A percentile compares a stretch with the other conserved stretches of the same genome.
phyloP scores from a whole-genome alignment of 1,140 invertebrate genomes.

The Pseudomyrmex dendroicus region DNA sequence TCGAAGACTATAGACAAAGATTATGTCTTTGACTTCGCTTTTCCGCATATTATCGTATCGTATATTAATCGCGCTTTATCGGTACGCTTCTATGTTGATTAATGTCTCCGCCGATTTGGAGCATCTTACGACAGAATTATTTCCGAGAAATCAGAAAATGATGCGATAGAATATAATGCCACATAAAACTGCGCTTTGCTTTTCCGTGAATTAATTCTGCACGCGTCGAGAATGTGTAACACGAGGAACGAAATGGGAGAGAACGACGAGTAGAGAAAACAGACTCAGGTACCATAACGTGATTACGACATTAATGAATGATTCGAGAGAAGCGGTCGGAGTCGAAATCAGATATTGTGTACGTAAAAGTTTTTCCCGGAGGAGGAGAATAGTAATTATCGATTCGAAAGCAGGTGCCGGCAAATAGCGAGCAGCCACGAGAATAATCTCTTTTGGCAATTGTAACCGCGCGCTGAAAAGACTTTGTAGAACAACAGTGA shows the following conservation, averaged over 20 bases:
- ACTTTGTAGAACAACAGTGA: no score
- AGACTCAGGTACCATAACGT: constrained; percentile 59
- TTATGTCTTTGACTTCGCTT: constrained; percentile 33
- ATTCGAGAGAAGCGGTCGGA: constrained; percentile 76
- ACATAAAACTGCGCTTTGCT: constrained; percentile 28
- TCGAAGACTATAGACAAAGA: constrained; percentile 44
- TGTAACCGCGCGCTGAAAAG: no score
- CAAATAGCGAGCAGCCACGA: no score
- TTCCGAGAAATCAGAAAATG: no score
- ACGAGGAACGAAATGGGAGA: constrained; percentile 58
- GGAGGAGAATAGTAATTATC: constrained; percentile 17
- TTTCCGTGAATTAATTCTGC: constrained; percentile 48
- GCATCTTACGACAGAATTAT: no score
- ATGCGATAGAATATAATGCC: neutral
- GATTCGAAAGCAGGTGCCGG: no score
- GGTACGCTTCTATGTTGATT: no score
- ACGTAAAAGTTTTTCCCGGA: constrained; percentile 13
- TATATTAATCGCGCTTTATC: no score
- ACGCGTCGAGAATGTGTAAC: constrained; percentile 46
- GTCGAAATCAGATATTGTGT: constrained; percentile 75
- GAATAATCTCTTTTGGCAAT: no score
- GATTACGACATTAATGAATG: constrained; percentile 74
- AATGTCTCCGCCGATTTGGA: neutral
- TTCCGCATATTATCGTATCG: constrained; percentile 30
- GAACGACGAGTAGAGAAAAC: constrained; percentile 6